These are phyloP conservation scores for Amiota communis DNA, from an alignment of 2,888 invertebrate species.

Conservation along the genomic window DNA sequence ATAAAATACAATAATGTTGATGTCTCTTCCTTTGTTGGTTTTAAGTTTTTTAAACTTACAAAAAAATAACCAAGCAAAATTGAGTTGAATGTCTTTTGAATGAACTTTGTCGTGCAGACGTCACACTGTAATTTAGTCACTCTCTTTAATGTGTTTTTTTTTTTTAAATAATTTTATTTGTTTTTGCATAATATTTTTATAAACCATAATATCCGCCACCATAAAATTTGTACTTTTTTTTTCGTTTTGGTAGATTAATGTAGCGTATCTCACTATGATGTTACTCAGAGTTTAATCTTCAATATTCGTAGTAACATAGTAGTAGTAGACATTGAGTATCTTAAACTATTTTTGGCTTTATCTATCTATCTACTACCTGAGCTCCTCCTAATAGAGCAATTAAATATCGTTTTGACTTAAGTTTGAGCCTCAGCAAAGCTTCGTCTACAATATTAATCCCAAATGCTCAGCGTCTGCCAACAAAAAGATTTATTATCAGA, in stretches of 20 bases:
- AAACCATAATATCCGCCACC: not conserved
- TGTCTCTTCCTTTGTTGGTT: not conserved
- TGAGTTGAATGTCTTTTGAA: constrained; percentile 27
- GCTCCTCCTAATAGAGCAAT: constrained; percentile 20
- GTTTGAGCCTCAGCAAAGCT: not conserved
- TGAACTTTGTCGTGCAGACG: constrained; percentile 12
- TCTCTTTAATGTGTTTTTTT: constrained; percentile 4
- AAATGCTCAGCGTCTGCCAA: constrained; percentile 7
- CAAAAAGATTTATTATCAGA: constrained; percentile 9
- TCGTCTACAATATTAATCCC: too few relatives aligned
- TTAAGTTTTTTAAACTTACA: constrained; percentile 1
- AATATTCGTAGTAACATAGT: not conserved
- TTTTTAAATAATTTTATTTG: not conserved
- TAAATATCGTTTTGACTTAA: constrained; percentile 24
- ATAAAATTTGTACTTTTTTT: not conserved
- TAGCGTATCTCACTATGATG: not conserved
- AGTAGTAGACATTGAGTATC: too few relatives aligned
- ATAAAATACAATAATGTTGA: not conserved
- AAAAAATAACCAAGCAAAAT: not conserved
- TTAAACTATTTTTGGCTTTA: too few relatives aligned
- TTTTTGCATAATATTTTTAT: not conserved
- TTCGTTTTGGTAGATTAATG: not conserved
- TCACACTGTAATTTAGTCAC: not conserved
- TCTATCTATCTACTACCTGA: too few relatives aligned
- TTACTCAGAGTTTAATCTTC: not conserved